Base-by-base conservation (phyloP, 2,888 invertebrate genomes). In the Sipunculus nudus region DNA sequence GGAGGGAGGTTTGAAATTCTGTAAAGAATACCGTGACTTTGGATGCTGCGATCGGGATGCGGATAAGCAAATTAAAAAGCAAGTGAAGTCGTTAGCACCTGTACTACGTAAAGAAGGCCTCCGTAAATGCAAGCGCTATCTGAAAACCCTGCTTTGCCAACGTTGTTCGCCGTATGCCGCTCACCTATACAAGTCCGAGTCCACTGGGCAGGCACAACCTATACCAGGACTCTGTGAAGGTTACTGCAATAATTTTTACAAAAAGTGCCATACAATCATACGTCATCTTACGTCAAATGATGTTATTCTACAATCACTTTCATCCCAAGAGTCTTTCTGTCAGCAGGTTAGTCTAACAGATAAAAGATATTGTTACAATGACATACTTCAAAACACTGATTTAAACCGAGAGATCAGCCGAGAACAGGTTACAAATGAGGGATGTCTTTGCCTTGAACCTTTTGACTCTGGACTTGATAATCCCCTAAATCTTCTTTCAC, bases 161-260 rank as follows among this genome's bases (percentile, higher is more conserved):
- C 67, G 70, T 26, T 81, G 81, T 59, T 79, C 79, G 0, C 81
- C 81, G 1, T 80, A 78, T 54, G 78, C 80, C 0, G 79, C 79
- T 6, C 79, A 80, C 59, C 71, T 80, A 10, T 79, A 73, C 63
- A 77, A 76, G 49, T 73, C 76, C 1, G 80, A 79, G 54, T 75
- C 64, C 8, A 57, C 62, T 26, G 40, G 43, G 23, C 66, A 73
- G 1, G 29, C 25, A 29, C 53, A 72, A 10, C 50, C 70, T 2
- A 75, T 80, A 45, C 81, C 81, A 2, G 78, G 78, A 28, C 65
- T 81, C 6, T 80, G 81, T 56, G 28, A 21, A 1, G 40, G 40
- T 2, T 77, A 75, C 60, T 79, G 79, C 57, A n/a, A 49, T 13
- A 41, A 55, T 2, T 73, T 80, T 43, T 76, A 73, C 59, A 40